phyloP scores from a whole-genome alignment of 2,113 vertebrate genomes.

The Seriola aureovittata region DNA sequence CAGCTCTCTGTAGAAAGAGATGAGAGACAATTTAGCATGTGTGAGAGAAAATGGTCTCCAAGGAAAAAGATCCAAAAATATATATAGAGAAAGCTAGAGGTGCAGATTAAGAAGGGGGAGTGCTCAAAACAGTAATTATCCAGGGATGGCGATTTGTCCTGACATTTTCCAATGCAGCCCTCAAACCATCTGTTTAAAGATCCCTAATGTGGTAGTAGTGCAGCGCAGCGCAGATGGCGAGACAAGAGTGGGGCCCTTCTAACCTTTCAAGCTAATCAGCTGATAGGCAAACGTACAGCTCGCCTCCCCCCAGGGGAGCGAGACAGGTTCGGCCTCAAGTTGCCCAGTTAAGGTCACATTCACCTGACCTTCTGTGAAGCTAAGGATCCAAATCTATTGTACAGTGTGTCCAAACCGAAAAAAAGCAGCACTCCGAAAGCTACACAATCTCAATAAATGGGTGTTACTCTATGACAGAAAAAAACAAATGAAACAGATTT shows the following conservation, averaged over 20 bases:
- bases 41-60: background rate
- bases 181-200: conserved; percentile 85
- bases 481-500: conserved; percentile 29
- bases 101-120: conserved; percentile 58
- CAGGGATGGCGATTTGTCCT: conserved; percentile 83
- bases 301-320: conserved; percentile 46
- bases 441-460: background rate
- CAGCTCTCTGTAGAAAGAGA: conserved; percentile 43
- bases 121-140: conserved; percentile 79
- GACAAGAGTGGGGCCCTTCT: conserved; percentile 73
- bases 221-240: conserved; percentile 78
- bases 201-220: conserved; percentile 80
- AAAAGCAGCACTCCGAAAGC: background rate
- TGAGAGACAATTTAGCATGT: conserved; percentile 22
- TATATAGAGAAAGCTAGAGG: conserved; percentile 34
- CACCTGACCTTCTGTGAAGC: conserved; percentile 48
- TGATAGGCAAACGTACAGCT: conserved; percentile 63
- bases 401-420: background rate
- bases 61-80: conserved; percentile 45
- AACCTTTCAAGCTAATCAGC: conserved; percentile 84
- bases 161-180: conserved; percentile 83
- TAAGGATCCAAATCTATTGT: conserved; percentile 6
- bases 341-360: conserved; percentile 67
- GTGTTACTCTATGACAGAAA: conserved; percentile 5
- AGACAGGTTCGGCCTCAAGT: conserved; percentile 36